These are phyloP conservation scores for Nesogale talazaci DNA, from an alignment of 2,113 vertebrate genomes.

Conservation along the genomic window DNA sequence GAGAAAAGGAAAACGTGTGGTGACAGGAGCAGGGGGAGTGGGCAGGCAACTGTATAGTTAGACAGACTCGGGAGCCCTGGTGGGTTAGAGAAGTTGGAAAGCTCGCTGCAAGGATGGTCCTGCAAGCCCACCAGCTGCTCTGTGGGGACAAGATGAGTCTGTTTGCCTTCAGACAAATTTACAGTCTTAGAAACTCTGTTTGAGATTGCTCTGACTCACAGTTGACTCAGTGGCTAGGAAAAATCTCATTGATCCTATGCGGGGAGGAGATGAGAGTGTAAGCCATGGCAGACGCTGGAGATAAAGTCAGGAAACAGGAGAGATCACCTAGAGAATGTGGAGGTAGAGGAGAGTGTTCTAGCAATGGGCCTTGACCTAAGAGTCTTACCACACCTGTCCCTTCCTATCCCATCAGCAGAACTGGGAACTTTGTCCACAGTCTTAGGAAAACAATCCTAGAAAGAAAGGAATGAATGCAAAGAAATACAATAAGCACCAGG, in stretches of 20 bases:
- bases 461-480: constrained; percentile 73
- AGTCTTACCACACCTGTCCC: background rate
- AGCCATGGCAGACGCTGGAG: background rate
- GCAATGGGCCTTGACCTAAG: background rate
- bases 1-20: background rate
- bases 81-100: too few species aligned
- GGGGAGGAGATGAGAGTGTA: constrained; percentile 22
- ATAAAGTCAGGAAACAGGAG: background rate
- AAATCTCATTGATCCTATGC: background rate
- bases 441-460: constrained; percentile 35
- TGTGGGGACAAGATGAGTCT: too few species aligned
- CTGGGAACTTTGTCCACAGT: constrained; percentile 19
- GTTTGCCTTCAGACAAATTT: too few species aligned
- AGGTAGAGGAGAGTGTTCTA: background rate
- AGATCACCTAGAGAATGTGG: background rate
- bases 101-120: too few species aligned
- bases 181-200: too few species aligned
- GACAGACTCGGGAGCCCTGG: too few species aligned
- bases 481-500: constrained; percentile 62
- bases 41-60: background rate
- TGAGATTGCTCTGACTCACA: too few species aligned
- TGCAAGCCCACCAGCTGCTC: too few species aligned
- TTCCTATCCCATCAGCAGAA: constrained; percentile 46
- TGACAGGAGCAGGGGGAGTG: background rate
- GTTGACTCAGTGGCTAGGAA: background rate